These are phyloP conservation scores for Aleiodes leptofemur DNA, from an alignment of 2,888 invertebrate species.

Conservation along the genomic window DNA sequence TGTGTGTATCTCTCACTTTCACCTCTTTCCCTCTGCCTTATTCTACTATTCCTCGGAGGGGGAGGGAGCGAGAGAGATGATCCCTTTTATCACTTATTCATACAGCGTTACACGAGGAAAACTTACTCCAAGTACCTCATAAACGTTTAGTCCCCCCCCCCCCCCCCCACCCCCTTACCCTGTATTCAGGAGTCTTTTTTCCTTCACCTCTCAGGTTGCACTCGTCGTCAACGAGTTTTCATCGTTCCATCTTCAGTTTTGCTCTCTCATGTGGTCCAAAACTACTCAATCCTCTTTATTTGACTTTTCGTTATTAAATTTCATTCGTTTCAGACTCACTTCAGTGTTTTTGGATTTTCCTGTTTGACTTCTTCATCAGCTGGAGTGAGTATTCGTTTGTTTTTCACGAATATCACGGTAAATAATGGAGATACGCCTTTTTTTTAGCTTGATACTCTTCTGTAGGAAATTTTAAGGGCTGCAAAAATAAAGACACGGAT, in stretches of 20 bases:
- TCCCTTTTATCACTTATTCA: constrained; percentile 73
- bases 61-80: constrained; percentile 6
- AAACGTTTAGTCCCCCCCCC: constrained; percentile 70
- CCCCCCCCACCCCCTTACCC: constrained; percentile 41
- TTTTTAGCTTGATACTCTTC: too few species aligned
- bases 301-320: background rate
- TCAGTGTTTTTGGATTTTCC: too few species aligned
- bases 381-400: too few species aligned
- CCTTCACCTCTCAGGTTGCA: constrained; percentile 47
- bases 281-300: background rate
- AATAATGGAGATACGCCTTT: too few species aligned
- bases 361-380: too few species aligned
- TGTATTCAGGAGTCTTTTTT: background rate
- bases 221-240: constrained; percentile 44
- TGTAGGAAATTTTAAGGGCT: too few species aligned
- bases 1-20: constrained; percentile 51
- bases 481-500: too few species aligned
- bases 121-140: constrained; percentile 71
- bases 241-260: constrained; percentile 26
- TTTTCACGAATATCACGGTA: too few species aligned
- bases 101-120: constrained; percentile 71
- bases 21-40: constrained; percentile 4
- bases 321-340: too few species aligned
- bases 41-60: too few species aligned
- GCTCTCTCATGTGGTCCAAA: background rate